Conservation (phyloP, 2,113 vertebrate genomes). For the Jacana jacana region DNA sequence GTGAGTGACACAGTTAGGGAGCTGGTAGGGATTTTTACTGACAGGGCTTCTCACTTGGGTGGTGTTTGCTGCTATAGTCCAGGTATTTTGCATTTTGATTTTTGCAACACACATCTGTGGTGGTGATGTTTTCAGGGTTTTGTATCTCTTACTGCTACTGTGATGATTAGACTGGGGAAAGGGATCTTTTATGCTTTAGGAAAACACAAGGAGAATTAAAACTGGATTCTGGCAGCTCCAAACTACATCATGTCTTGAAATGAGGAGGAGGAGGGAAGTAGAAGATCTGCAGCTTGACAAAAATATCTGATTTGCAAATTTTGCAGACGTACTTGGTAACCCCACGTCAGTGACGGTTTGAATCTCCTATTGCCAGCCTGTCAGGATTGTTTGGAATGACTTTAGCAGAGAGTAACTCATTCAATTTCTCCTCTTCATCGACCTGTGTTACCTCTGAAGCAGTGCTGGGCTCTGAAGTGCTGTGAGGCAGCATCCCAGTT, state of each 20-base stretch:
- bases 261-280: neutral
- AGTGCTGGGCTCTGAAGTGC: neutral
- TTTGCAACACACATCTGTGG: neutral
- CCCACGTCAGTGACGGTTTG: neutral
- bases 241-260: neutral
- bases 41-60: neutral
- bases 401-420: neutral
- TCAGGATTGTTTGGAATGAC: neutral
- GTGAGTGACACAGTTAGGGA: constrained; percentile 64
- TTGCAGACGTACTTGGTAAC: neutral
- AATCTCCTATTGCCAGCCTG: neutral
- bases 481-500: neutral
- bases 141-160: neutral
- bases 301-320: neutral
- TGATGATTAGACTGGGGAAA: neutral
- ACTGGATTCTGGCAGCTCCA: neutral
- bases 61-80: neutral
- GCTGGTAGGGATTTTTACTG: neutral
- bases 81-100: neutral
- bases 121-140: neutral
- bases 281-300: neutral
- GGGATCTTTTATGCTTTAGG: neutral
- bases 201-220: neutral
- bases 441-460: neutral
- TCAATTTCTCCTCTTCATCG: neutral